These are phyloP conservation scores for Drosophila persimilis DNA, from an alignment of 1,140 invertebrate species.

Conservation along the genomic window DNA sequence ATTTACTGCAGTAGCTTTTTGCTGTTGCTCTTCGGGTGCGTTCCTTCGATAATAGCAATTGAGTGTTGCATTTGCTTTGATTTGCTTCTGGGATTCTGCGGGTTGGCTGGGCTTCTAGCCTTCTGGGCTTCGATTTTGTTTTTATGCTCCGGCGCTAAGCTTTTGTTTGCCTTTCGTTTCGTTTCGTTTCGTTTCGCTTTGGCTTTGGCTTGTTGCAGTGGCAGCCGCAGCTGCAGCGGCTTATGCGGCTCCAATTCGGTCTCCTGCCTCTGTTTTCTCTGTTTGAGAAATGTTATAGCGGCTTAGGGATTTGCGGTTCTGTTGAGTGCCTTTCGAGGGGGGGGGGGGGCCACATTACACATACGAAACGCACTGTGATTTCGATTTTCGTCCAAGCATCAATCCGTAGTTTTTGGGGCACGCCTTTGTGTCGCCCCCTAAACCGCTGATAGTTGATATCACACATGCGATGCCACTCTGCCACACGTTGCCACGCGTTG, in stretches of 20 bases:
- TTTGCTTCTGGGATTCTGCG: constrained; percentile 45
- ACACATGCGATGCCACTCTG: constrained; percentile 2
- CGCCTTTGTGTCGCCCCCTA: too few relatives aligned
- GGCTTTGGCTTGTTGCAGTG: constrained; percentile 23
- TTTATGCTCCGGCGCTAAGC: constrained; percentile 54
- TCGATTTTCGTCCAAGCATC: constrained; percentile 27
- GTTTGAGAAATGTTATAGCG: constrained; percentile 76
- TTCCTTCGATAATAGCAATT: constrained; percentile 69
- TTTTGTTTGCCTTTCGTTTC: constrained; percentile 68
- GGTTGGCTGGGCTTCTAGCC: too few relatives aligned
- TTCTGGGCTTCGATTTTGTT: constrained; percentile 30
- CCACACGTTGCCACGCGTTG: neutral
- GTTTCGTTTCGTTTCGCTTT: constrained; percentile 25
- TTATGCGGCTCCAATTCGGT: constrained; percentile 53
- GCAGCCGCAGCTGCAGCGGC: constrained; percentile 41
- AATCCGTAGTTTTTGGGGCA: too few relatives aligned
- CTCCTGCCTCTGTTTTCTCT: constrained; percentile 16
- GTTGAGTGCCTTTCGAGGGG: constrained; percentile 41
- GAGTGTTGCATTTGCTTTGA: constrained; percentile 77
- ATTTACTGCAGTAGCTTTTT: constrained; percentile 28
- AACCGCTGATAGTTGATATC: neutral
- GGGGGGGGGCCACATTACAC: constrained; percentile 49
- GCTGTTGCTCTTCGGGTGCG: constrained; percentile 32
- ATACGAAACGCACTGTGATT: constrained; percentile 54
- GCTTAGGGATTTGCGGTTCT: constrained; percentile 73